phyloP scores from a whole-genome alignment of 64 coral and sea anemone genomes.

The Montipora capricornis region DNA sequence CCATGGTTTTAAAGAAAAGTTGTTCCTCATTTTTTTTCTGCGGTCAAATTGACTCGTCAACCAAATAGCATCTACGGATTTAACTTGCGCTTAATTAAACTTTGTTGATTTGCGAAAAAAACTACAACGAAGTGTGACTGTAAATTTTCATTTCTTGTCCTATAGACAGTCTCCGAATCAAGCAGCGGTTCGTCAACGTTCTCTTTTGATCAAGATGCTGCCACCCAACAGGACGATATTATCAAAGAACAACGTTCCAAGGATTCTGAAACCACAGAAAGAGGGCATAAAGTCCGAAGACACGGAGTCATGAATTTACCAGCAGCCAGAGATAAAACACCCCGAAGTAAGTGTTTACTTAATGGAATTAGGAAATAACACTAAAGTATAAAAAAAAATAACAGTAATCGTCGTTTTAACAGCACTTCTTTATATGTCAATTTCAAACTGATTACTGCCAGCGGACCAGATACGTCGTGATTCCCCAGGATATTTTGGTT shows the following conservation, averaged over 20 bases:
- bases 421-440: not conserved
- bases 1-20: not conserved
- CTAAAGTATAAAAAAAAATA: not conserved
- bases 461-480: not conserved
- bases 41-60: no score
- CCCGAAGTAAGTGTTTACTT: slow-evolving; percentile 36
- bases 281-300: not conserved
- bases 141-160: not conserved
- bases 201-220: slow-evolving; percentile 59
- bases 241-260: not conserved
- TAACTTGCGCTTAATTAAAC: no score
- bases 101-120: no score
- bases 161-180: slow-evolving; percentile 76
- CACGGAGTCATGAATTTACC: not conserved
- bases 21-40: no score
- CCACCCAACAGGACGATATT: slow-evolving; percentile 1
- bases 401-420: not conserved
- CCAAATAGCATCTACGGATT: no score
- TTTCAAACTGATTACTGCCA: not conserved
- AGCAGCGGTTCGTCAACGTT: slow-evolving; percentile 73
- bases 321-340: not conserved
- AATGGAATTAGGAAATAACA: not conserved
- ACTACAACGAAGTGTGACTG: no score
- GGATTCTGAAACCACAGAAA: not conserved
- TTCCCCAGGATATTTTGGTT: not conserved